A percentile compares a stretch with the other conserved stretches of the same genome.
Evolutionary conservation across 1,140 invertebrate species (phyloP).

Genomic region (Harlomillsia oculata): DNA sequence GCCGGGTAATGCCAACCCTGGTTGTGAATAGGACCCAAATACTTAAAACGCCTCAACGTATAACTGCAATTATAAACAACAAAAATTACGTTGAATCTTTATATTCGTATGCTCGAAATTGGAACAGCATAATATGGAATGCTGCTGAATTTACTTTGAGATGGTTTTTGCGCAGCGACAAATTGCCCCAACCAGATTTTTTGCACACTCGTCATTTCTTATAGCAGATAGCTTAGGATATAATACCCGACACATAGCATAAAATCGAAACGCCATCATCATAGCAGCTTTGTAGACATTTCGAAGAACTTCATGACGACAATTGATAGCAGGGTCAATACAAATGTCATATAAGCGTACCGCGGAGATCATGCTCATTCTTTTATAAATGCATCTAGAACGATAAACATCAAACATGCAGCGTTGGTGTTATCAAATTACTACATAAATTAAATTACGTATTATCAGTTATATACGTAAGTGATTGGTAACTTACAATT

Average conservation of each 20-base stretch:
- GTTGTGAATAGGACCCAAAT: too few relatives aligned
- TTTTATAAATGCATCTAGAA: constrained; percentile 11
- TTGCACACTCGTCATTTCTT: neutral
- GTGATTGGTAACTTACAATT: constrained; percentile 10
- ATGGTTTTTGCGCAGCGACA: neutral
- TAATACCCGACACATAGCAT: constrained; percentile 28
- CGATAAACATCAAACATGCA: neutral
- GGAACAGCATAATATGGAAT: neutral
- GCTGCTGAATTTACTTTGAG: neutral
- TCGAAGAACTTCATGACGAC: constrained; percentile 7
- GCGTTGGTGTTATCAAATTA: too few relatives aligned
- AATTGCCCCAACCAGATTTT: neutral
- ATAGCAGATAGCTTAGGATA: constrained; percentile 11
- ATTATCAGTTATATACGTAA: neutral
- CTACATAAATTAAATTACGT: too few relatives aligned
- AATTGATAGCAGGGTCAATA: constrained; percentile 17
- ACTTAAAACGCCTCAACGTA: neutral
- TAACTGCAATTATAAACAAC: neutral
- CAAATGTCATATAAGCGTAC: constrained; percentile 8
- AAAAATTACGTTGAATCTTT: neutral
- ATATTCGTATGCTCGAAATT: neutral
- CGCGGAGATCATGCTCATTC: constrained; percentile 3
- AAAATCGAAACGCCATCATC: constrained; percentile 29
- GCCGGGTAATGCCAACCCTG: too few relatives aligned
- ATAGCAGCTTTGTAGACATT: constrained; percentile 18